These are phyloP conservation scores for Serinus canaria DNA, from an alignment of 2,113 vertebrate genomes.

Conservation along the genomic window DNA sequence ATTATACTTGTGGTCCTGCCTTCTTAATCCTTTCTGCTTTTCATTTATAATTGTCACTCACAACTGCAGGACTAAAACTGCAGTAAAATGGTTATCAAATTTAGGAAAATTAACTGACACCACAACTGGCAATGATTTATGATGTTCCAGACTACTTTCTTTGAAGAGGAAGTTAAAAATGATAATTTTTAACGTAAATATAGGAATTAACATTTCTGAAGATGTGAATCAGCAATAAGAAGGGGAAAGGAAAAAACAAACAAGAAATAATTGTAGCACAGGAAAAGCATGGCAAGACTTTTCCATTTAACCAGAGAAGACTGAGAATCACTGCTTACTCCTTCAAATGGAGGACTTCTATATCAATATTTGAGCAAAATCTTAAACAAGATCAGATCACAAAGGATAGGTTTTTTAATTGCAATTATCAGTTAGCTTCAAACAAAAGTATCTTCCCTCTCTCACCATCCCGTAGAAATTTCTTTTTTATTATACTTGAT, in stretches of 20 bases:
- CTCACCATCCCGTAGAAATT: background rate
- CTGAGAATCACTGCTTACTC: background rate
- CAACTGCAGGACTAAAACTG: background rate
- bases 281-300: background rate
- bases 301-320: background rate
- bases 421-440: background rate
- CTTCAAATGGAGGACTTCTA: background rate
- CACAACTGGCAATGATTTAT: background rate
- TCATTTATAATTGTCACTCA: constrained; percentile 37
- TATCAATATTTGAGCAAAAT: background rate
- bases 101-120: background rate
- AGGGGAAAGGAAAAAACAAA: background rate
- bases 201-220: background rate
- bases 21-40: constrained; percentile 33
- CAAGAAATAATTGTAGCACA: background rate
- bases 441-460: background rate
- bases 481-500: background rate
- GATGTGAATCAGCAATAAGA: background rate
- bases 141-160: background rate
- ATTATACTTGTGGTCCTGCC: background rate
- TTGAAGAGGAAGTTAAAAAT: background rate
- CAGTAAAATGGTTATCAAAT: background rate
- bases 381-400: background rate
- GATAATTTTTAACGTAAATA: background rate
- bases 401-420: background rate